Base-by-base conservation (phyloP, 2,888 invertebrate genomes). In the Lottia scabra region DNA sequence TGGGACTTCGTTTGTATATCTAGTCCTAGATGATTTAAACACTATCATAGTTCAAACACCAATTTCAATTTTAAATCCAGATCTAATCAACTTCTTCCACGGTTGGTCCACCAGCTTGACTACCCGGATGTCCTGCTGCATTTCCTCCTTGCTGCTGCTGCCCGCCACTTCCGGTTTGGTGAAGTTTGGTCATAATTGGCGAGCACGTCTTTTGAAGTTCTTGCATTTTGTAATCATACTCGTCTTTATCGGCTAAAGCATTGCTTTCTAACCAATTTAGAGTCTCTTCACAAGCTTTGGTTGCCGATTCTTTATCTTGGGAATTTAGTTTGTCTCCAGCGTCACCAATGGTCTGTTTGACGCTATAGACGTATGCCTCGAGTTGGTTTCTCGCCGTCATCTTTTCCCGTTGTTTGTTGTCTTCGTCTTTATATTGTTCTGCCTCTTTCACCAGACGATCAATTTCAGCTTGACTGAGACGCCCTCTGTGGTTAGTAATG, bases 401-500 rank as follows among this genome's bases (percentile, higher is more conserved):
- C n/a, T 82, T 77, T 27, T 87, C 80, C 19, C 82, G 78, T 75
- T 87, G 87, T 73, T 81, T 85, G 23, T 85, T 82, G 67, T 87
- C 87, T 65, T 87, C 87, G 0, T 81, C 81, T 70, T 78, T 80
- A 77, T 84, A 87, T 72, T 79, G 79, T 63, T 87, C 84, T 0
- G 86, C 86, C 4, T 87, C 86, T 27, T 77, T 73, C 30, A 87
- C 81, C 87, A 87, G 96, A 78, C 93, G 92, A 81, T 96, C 95
- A 71, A 96, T 96, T 70, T 96, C 96, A n/a, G 93, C 93, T 87
- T 95, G 95, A 72, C 93, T 94, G 8, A 96, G 91, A 6, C 95
- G 92, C 0, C 95, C 95, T 84, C 94, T 95, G 85, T 96, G 95
- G 83, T 96, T 96, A 2, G 94, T 94, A 72, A 96, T 96, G 27